Base-by-base conservation (phyloP, 1,140 invertebrate genomes). In the Triops cancriformis region DNA sequence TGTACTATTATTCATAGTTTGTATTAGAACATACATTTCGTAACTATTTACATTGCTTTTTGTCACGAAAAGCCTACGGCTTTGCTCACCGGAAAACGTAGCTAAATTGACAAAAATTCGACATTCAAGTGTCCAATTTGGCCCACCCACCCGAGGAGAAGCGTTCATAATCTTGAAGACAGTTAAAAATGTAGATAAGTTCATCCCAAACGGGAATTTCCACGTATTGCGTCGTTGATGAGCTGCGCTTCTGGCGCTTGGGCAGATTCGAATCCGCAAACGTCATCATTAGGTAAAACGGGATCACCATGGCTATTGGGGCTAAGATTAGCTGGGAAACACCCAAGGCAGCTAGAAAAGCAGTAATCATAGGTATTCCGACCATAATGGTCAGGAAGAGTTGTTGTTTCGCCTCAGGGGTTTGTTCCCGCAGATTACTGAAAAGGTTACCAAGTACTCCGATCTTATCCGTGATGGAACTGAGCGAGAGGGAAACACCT, bases 221-320 rank as follows among this genome's bases (percentile, higher is more conserved):
- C 23, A n/a, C 51, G 6, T 23, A n/a, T 64, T 23, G 51, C 14
- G 18, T 64, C 5, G 23, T n/a, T 23, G 11, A 14, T 9, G 51
- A 64, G 23, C 51, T 64, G 51, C 51, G 51, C 14, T 64, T 64
- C 18, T n/a, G 51, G 18, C 51, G 51, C 14, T 31, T 31, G 27
- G 74, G 74, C 4, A 31, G 10, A 26, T 14, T 76, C 10, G 31
- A 23, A 42, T 76, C 74, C 28, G 74, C 26, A 26, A 76, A 76
- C 3, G 74, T 45, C 26, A 45, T 31, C 41, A 76, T 45, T 26
- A 76, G 74, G 23, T 76, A 76, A 26, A 76, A 26, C 3, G 74
- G 74, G 11, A 76, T 76, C 10, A 76, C 41, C 37, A 76, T 43
- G 45, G 74, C 26, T 41, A 76, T 76, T 11, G 74, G 74, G 26